Percentiles rank a stretch among this genome's conserved stretches.
Evolutionary conservation across 2,797 vertebrate species (phyloP).

Genomic region (Pelodytes ibericus): DNA sequence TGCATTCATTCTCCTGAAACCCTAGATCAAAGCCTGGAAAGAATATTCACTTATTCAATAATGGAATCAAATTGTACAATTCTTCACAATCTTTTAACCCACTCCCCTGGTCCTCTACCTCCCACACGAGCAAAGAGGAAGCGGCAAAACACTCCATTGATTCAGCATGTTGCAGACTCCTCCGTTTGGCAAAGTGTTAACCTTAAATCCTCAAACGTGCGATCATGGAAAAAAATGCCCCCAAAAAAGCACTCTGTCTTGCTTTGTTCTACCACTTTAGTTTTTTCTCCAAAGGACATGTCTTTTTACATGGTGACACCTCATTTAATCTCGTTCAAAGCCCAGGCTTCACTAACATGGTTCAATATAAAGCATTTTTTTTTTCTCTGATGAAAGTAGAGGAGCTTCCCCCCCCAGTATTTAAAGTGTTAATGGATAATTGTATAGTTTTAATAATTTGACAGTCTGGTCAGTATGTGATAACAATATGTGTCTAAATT

Average conservation of each 20-base stretch:
- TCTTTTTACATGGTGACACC: conserved; percentile 1
- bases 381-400: neutral
- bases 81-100: neutral
- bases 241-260: neutral
- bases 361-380: neutral
- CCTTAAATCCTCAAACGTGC: too few relatives aligned
- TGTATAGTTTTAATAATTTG: neutral
- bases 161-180: too few relatives aligned
- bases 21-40: conserved; percentile 32
- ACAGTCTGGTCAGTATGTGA: too few relatives aligned
- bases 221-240: too few relatives aligned
- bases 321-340: conserved; percentile 10
- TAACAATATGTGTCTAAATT: too few relatives aligned
- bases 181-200: too few relatives aligned
- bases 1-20: conserved; percentile 10
- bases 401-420: neutral
- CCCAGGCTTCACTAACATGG: neutral
- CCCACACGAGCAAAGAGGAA: neutral
- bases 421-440: conserved; percentile 6
- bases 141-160: too few relatives aligned
- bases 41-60: neutral
- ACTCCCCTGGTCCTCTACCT: too few relatives aligned
- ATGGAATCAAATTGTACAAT: neutral
- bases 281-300: neutral
- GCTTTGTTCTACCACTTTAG: neutral